Percentiles rank a stretch among this genome's conserved stretches.
Evolutionary conservation across 2,888 invertebrate genomes (phyloP).

Genomic region (Teleiodes luculella): DNA sequence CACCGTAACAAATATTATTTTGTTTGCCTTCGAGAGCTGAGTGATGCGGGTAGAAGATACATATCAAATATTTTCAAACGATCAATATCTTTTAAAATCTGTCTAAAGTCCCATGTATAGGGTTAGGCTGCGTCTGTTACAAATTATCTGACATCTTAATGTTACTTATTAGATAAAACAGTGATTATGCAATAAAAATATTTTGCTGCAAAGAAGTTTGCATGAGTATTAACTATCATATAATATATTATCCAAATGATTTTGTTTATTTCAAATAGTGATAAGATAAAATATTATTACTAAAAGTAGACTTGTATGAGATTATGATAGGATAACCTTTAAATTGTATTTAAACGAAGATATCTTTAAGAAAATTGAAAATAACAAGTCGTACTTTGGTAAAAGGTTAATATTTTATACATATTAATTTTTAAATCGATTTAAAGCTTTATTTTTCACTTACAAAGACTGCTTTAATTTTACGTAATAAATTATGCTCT

Average conservation of each 20-base stretch:
- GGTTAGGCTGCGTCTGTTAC: too few species aligned
- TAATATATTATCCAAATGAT: too few species aligned
- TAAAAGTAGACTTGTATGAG: too few species aligned
- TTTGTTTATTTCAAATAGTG: too few species aligned
- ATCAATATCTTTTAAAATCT: too few species aligned
- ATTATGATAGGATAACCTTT: too few species aligned
- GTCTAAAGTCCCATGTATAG: not conserved
- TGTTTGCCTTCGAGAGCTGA: not conserved
- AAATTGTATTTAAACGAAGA: too few species aligned
- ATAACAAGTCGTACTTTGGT: not conserved
- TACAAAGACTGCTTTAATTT: slow-evolving; percentile 49
- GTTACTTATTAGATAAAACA: not conserved
- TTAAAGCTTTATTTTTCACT: slow-evolving; percentile 73
- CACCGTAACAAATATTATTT: not conserved
- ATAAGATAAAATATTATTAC: too few species aligned
- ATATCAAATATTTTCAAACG: not conserved
- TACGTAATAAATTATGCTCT: slow-evolving; percentile 38
- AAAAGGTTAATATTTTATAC: slow-evolving; percentile 33
- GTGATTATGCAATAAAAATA: not conserved
- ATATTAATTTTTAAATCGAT: slow-evolving; percentile 62
- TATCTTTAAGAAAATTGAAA: too few species aligned
- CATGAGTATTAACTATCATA: too few species aligned
- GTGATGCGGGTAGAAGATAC: not conserved
- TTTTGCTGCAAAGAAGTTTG: too few species aligned
- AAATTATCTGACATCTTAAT: not conserved